Conservation (phyloP, 2,113 vertebrate species). For the Dendrocopos noguchii region DNA sequence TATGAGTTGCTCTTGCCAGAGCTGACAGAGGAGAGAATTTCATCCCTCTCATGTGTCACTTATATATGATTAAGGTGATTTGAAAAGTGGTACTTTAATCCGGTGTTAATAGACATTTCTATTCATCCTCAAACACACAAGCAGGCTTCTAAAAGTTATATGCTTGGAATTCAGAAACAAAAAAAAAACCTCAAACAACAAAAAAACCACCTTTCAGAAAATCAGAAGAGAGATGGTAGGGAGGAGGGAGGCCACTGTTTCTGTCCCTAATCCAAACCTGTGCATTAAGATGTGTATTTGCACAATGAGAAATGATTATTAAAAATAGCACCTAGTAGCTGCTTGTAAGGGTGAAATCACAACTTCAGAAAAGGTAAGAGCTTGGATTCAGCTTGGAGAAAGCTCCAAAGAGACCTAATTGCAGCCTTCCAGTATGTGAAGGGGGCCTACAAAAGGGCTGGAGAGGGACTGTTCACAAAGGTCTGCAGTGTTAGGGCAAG, state of each 20-base stretch:
- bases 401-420: no score
- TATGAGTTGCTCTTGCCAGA: neutral
- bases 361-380: neutral
- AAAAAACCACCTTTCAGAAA: constrained; percentile 24
- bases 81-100: neutral
- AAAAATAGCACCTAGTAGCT: neutral
- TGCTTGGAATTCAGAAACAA: constrained; percentile 36
- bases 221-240: neutral
- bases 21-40: neutral
- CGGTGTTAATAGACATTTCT: neutral
- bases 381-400: neutral
- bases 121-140: neutral
- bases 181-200: constrained; percentile 7
- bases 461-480: no score
- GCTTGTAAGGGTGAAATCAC: neutral
- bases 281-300: neutral
- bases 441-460: no score
- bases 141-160: neutral
- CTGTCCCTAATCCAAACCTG: neutral
- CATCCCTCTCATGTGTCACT: neutral
- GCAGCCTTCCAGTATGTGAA: no score
- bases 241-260: neutral
- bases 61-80: neutral
- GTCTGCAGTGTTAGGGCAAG: no score
- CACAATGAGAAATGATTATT: neutral